phyloP scores from a whole-genome alignment of 2,888 invertebrate species.

The Hypsopygia costalis region DNA sequence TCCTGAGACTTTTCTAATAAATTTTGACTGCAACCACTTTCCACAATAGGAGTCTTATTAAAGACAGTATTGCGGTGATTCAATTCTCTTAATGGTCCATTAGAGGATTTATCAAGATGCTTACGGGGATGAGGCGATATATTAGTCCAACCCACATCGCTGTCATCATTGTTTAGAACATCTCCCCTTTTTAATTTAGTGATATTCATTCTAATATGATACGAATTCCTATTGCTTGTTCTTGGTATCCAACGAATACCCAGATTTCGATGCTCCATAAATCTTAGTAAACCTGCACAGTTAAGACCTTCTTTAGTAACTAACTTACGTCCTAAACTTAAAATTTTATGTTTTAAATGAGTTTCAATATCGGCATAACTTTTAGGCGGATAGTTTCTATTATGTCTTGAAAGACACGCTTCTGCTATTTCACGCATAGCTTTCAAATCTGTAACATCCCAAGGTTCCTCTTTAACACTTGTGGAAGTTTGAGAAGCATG shows the following conservation, averaged over 20 bases:
- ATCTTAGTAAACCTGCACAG: constrained; percentile 54
- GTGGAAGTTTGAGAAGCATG: neutral
- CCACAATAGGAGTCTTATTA: neutral
- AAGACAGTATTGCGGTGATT: neutral
- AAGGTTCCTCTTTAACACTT: no score
- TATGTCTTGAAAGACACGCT: constrained; percentile 42
- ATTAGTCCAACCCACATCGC: constrained; percentile 34
- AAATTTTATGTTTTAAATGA: constrained; percentile 54
- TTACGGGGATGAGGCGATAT: constrained; percentile 2
- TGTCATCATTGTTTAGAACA: constrained; percentile 17
- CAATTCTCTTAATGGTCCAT: neutral
- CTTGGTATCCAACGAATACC: constrained; percentile 47
- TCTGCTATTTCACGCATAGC: constrained; percentile 44
- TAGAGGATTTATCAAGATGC: neutral
- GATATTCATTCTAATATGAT: constrained; percentile 42
- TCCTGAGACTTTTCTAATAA: neutral
- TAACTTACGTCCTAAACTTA: constrained; percentile 62
- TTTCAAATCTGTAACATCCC: constrained; percentile 26
- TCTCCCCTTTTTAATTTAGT: constrained; percentile 32
- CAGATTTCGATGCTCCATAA: constrained; percentile 55
- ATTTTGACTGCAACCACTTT: neutral
- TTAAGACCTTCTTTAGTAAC: constrained; percentile 46
- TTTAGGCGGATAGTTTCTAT: constrained; percentile 17
- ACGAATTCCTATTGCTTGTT: constrained; percentile 24
- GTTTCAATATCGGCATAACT: constrained; percentile 25